Base-by-base conservation (phyloP, 1,140 invertebrate genomes). In the Hermetia illucens region DNA sequence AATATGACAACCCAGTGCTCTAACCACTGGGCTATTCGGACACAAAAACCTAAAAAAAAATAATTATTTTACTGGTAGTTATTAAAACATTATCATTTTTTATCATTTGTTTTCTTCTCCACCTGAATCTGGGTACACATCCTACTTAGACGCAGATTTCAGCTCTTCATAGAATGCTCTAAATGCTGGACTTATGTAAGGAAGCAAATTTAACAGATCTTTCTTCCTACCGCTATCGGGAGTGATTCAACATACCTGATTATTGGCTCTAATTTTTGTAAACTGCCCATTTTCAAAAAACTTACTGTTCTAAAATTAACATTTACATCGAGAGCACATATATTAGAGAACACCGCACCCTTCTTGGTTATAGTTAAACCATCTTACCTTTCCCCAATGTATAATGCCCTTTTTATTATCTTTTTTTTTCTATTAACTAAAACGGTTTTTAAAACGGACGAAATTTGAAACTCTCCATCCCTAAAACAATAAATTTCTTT, bases 111-210 rank as follows among this genome's bases (percentile, higher is more conserved):
- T 21, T 37, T 37, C 17, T 27, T 31, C 17, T 27, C 18, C 19
- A 17, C 15, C 25, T 29, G 35, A 34, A 34, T 40, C 39, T 4
- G 32, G 39, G 32, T 40, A 33, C 18, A 34, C 16, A 25, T 40
- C 17, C 15, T 16, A 16, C 17, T 27, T 17, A 8, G 24, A 12
- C 15, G 15, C 32, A 15, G 39, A 8, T 22, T 18, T 34, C 27
- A 40, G 16, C 18, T 40, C 35, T 27, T 20, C 17, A 27, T 40
- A 34, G 21, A 40, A 40, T 5, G 34, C 39, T 21, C 16, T 21
- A 34, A 20, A 40, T 13, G 15, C 21, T 34, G 27, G 12, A 12
- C 34, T 32, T 24, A 39, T 25, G 13, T 34, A 16, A 13, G 38
- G 31, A 16, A 39, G 21, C 21, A 40, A 22, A 18, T 34, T 33